A percentile compares a stretch with the other conserved stretches of the same genome.
Conservation (phyloP, 35 echinoderm and acorn worm species). For the Stichopus chloronotus region DNA sequence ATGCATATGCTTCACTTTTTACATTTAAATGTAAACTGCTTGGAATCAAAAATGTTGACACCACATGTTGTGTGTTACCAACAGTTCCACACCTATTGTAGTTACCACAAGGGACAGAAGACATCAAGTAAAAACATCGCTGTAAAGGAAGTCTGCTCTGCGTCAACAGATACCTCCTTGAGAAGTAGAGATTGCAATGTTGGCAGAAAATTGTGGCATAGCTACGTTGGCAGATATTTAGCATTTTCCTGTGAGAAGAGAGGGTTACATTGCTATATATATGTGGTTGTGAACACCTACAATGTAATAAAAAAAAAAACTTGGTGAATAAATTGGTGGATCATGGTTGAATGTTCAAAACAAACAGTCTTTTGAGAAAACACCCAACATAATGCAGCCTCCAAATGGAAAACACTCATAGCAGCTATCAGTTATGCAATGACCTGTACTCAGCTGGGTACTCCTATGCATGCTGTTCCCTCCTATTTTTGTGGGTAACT, state of each 20-base stretch:
- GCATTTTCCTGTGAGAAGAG: not conserved
- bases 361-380: too few relatives aligned
- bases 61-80: not conserved
- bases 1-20: slow-evolving; percentile 28
- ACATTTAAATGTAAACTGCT: not conserved
- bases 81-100: not conserved
- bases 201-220: not conserved
- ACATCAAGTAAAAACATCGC: not conserved
- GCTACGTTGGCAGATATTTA: not conserved
- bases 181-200: not conserved
- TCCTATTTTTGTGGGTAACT: too few relatives aligned
- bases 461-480: too few relatives aligned
- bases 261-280: not conserved
- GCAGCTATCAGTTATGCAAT: too few relatives aligned
- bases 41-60: not conserved
- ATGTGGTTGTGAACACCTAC: too few relatives aligned
- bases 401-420: too few relatives aligned
- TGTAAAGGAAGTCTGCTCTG: not conserved
- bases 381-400: too few relatives aligned
- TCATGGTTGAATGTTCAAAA: too few relatives aligned
- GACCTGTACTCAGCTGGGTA: too few relatives aligned
- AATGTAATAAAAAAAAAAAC: too few relatives aligned
- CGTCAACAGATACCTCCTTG: not conserved
- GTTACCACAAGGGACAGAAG: not conserved
- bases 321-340: too few relatives aligned